Evolutionary conservation across 2,797 vertebrate species (phyloP), one percentile per base, ranked within the genome.

Genomic region (Gambelia wislizenii): DNA sequence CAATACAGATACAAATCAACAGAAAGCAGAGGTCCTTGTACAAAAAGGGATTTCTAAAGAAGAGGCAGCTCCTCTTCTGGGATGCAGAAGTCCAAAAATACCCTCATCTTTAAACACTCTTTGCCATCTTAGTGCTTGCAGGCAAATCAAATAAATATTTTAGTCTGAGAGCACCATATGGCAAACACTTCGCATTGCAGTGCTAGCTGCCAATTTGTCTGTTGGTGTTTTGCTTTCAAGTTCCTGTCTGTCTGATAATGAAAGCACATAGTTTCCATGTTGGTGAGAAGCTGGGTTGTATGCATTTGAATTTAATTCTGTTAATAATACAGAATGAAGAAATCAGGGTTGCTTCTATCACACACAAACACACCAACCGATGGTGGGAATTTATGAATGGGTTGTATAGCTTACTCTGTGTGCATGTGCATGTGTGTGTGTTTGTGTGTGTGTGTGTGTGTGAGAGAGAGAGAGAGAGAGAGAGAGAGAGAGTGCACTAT

Each of bases 61-160:
- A 92, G 91, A 91, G 69, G 25, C 89, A n/a, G 89, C 33, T 30
- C 85, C 0, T 33, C 81, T 77, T 84, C 44, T 89, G 83, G 92
- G 91, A 91, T 18, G 30, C 49, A 13, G 84, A 91, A 90, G 75
- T 85, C 72, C 36, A 88, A 89, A 89, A 85, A 87, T 86, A 81
- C 13, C 12, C 85, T 92, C 85, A 27, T 69, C 56, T 91, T 49
- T 82, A 82, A 75, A n/a, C 61, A 64, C 39, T 76, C 75, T 69
- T 75, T 90, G 83, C 91, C 91, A 88, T 84, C 76, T 90, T 84
- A 79, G 74, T 72, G 70, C 25, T 76, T 81, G 30, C 70, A 88
- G 86, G 91, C 76, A 88, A 93, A 89, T 77, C 76, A 93, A 95
- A 93, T 95, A 84, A 96, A 95, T 95, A 83, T 92, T 96, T 95